phyloP scores from a whole-genome alignment of 2,797 vertebrate genomes.

The Novumbra hubbsi region DNA sequence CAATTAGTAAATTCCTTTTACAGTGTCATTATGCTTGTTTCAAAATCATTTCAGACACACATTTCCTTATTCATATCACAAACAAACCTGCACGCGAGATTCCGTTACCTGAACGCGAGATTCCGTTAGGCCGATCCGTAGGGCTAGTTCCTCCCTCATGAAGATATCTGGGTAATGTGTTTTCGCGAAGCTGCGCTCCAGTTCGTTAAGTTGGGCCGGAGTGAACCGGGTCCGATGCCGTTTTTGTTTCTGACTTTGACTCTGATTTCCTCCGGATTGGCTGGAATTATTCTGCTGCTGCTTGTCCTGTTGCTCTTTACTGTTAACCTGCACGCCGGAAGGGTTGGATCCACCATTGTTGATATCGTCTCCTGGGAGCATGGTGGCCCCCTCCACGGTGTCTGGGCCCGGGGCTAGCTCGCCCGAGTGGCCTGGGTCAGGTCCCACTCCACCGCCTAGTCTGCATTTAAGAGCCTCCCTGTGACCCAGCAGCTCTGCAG shows the following conservation, averaged over 20 bases:
- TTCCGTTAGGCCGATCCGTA: conserved; percentile 96
- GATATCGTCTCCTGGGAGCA: conserved; percentile 91
- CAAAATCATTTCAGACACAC: conserved; percentile 2
- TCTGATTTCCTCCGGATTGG: conserved; percentile 72
- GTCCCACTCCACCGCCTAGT: conserved; percentile 75
- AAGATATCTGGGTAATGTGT: conserved; percentile 99
- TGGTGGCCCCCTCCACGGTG: conserved; percentile 88
- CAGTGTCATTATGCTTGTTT: neutral
- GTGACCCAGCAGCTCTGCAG: conserved; percentile 91
- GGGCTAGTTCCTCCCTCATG: conserved; percentile 95
- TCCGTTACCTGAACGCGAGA: conserved; percentile 86
- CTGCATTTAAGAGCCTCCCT: conserved; percentile 93
- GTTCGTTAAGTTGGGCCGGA: conserved; percentile 94
- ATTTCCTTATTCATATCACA: neutral
- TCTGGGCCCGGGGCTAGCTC: conserved; percentile 87
- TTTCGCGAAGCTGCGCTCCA: conserved; percentile 97
- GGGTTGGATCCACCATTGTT: conserved; percentile 84
- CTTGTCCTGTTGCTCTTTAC: conserved; percentile 86
- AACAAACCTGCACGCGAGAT: conserved; percentile 76
- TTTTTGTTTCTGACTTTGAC: conserved; percentile 88
- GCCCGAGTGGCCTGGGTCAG: conserved; percentile 85
- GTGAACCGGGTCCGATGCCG: conserved; percentile 96
- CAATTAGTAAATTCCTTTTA: neutral
- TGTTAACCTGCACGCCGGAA: conserved; percentile 81
- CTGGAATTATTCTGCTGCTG: conserved; percentile 77